Percentiles rank a stretch among this genome's conserved stretches.
Conservation (phyloP, 2,888 invertebrate genomes). For the Mimachlamys varia region DNA sequence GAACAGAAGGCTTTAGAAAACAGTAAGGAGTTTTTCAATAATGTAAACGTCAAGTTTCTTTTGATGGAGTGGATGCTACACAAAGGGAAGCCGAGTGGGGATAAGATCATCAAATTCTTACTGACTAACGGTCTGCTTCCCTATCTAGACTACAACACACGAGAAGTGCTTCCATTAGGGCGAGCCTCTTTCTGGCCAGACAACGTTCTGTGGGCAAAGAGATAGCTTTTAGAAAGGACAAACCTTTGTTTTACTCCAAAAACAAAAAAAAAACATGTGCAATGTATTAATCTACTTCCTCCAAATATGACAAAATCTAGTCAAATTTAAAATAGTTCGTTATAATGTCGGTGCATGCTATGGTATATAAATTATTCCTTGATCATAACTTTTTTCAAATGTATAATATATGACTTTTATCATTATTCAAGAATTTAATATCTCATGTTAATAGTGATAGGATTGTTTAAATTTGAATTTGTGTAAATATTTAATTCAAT, state of each 20-base stretch:
- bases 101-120: constrained; percentile 59
- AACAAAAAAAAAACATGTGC: background rate
- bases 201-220: constrained; percentile 71
- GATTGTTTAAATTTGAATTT: too few species aligned
- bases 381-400: background rate
- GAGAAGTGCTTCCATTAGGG: constrained; percentile 53
- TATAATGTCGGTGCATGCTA: background rate
- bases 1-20: constrained; percentile 65
- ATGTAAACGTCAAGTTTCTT: constrained; percentile 63
- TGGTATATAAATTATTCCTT: background rate
- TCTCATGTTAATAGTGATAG: background rate
- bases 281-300: background rate
- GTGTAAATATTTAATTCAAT: too few species aligned
- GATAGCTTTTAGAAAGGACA: background rate
- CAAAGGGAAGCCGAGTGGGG: constrained; percentile 56
- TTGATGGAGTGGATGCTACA: constrained; percentile 74
- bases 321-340: background rate
- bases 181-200: constrained; percentile 67
- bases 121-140: constrained; percentile 66
- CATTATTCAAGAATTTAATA: background rate
- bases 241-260: background rate
- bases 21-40: constrained; percentile 62
- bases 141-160: constrained; percentile 51
- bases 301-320: background rate
- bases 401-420: background rate